Conservation (phyloP, 1,140 invertebrate genomes). For the Drosophila funebris region DNA sequence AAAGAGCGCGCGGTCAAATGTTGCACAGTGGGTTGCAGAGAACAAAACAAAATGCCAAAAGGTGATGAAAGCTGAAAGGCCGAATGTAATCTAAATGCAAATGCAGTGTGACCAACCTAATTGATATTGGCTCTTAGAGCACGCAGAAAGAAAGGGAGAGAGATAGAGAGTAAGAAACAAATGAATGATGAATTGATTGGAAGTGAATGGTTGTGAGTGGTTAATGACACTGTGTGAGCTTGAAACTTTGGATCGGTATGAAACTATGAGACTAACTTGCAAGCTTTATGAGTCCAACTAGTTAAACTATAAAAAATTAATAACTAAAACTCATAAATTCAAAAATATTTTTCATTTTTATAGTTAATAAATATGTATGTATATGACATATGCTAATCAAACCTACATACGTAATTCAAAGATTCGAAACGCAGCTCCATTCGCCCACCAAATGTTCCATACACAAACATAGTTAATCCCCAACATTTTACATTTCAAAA, state of each 20-base stretch:
- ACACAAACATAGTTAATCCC: constrained; percentile 24
- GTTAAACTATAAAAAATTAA: constrained; percentile 2
- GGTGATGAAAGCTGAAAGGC: constrained; percentile 10
- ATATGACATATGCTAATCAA: constrained; percentile 1
- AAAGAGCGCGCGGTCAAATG: constrained; percentile 42
- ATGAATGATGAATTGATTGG: background rate
- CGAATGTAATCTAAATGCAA: constrained; percentile 49
- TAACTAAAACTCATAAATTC: background rate
- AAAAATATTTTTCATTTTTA: background rate
- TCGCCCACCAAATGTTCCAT: constrained; percentile 36
- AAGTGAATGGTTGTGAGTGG: background rate
- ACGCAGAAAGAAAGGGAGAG: background rate
- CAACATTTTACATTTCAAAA: constrained; percentile 51
- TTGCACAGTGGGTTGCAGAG: constrained; percentile 52
- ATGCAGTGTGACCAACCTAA: constrained; percentile 52
- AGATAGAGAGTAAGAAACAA: background rate
- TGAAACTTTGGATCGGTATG: background rate
- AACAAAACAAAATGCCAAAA: constrained; percentile 24
- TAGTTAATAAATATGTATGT: background rate
- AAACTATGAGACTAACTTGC: background rate
- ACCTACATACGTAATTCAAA: background rate
- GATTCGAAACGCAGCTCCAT: background rate
- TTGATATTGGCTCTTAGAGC: constrained; percentile 15
- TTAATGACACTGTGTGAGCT: background rate
- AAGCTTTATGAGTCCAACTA: background rate